Evolutionary conservation across 2,797 vertebrate species (phyloP).

Genomic region (Labeo calbasu): DNA sequence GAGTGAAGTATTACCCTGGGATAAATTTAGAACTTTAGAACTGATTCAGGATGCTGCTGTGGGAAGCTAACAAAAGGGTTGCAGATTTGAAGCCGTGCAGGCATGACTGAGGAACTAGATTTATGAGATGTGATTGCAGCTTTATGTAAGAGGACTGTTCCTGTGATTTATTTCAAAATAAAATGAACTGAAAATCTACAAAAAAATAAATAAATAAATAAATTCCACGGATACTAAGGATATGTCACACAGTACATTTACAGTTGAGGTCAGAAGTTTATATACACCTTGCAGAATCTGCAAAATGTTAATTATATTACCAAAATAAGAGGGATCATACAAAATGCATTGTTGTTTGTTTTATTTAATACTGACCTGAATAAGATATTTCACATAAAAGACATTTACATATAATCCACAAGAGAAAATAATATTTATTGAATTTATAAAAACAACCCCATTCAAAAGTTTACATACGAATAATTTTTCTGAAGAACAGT

Average conservation of each 20-base stretch:
- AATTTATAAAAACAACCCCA: no score
- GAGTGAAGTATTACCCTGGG: slow-evolving; percentile 3
- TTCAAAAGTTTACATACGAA: no score
- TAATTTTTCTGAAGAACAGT: no score
- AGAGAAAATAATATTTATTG: no score
- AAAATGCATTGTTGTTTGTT: no score
- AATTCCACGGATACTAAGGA: background rate
- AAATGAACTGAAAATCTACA: background rate
- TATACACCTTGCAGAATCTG: no score
- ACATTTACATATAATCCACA: no score
- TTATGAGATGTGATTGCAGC: background rate
- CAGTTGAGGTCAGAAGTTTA: no score
- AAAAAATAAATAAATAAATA: background rate
- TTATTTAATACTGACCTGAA: no score
- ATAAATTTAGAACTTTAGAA: background rate
- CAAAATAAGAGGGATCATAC: no score
- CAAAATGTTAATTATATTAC: no score
- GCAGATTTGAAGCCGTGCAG: background rate
- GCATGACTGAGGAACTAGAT: background rate
- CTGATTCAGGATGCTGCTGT: background rate
- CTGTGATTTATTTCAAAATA: background rate
- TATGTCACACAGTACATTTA: background rate
- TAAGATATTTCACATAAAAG: no score
- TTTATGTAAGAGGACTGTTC: background rate
- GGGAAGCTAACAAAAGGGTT: background rate